Percentiles rank a stretch among this genome's conserved stretches.
These are phyloP conservation scores for Spodoptera littoralis DNA, from an alignment of 2,888 invertebrate genomes.

Conservation along the genomic window DNA sequence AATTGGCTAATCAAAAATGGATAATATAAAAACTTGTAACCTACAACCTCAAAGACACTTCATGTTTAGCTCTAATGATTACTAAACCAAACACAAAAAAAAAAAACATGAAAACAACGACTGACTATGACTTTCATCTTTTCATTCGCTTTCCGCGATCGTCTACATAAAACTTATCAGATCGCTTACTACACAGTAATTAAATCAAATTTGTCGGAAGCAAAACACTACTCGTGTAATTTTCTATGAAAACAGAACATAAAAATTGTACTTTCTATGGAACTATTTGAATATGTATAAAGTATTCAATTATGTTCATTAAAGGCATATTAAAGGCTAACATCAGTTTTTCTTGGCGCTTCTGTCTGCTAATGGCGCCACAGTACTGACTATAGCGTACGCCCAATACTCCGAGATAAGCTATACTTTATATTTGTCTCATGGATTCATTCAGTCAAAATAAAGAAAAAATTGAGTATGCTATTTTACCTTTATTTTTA, in stretches of 20 bases:
- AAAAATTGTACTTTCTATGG: conserved; percentile 53
- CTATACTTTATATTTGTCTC: neutral
- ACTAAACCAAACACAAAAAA: too few species aligned
- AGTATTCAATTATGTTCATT: conserved; percentile 58
- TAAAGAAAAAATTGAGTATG: too few species aligned
- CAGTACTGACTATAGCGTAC: conserved; percentile 10
- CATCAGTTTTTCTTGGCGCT: conserved; percentile 56
- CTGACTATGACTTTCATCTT: too few species aligned
- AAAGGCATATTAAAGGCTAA: conserved; percentile 50
- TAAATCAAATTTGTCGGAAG: conserved; percentile 49
- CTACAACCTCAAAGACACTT: too few species aligned
- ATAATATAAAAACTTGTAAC: too few species aligned
- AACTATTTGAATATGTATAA: conserved; percentile 44
- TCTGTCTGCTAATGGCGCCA: conserved; percentile 49
- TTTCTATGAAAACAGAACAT: conserved; percentile 41
- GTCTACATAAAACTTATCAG: conserved; percentile 40
- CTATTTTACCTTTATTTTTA: too few species aligned
- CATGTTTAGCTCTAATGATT: too few species aligned
- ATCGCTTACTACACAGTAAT: conserved; percentile 40
- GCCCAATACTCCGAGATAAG: conserved; percentile 14
- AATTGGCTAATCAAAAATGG: too few species aligned
- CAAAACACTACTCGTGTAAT: conserved; percentile 50
- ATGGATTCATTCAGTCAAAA: too few species aligned
- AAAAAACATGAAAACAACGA: too few species aligned
- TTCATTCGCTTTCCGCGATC: conserved; percentile 3